A percentile compares a stretch with the other conserved stretches of the same genome.
Conservation (phyloP, 2,113 vertebrate species). For the Rhineura floridana region DNA sequence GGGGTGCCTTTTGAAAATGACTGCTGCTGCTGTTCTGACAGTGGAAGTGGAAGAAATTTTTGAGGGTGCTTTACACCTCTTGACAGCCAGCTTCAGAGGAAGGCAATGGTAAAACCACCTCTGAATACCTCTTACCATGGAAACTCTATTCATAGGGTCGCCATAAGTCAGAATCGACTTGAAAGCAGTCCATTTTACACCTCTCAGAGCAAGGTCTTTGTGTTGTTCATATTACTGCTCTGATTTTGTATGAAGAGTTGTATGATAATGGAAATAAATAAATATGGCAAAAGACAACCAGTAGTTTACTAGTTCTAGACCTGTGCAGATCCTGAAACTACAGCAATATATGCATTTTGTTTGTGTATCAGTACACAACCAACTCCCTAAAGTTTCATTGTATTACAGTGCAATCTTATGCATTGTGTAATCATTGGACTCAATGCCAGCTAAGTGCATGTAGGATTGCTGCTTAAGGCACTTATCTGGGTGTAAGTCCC, state of each 20-base stretch:
- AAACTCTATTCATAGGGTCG: too few relatives aligned
- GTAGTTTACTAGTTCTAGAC: neutral
- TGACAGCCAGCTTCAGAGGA: too few relatives aligned
- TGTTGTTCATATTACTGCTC: too few relatives aligned
- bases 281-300: neutral
- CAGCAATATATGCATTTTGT: neutral
- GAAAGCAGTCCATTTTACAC: too few relatives aligned
- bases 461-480: neutral
- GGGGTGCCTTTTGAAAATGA: constrained; percentile 2
- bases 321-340: neutral
- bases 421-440: neutral
- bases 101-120: too few relatives aligned
- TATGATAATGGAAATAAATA: neutral
- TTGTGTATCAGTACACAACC: neutral
- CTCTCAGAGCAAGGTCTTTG: neutral
- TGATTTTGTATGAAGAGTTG: too few relatives aligned
- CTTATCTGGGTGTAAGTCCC: neutral
- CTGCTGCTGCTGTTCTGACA: neutral
- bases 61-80: neutral
- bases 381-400: neutral
- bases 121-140: too few relatives aligned
- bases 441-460: neutral
- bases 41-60: neutral
- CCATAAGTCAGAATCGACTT: too few relatives aligned
- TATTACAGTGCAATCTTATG: neutral